phyloP scores from a whole-genome alignment of 2,888 invertebrate species.

The Diarsia mendica region DNA sequence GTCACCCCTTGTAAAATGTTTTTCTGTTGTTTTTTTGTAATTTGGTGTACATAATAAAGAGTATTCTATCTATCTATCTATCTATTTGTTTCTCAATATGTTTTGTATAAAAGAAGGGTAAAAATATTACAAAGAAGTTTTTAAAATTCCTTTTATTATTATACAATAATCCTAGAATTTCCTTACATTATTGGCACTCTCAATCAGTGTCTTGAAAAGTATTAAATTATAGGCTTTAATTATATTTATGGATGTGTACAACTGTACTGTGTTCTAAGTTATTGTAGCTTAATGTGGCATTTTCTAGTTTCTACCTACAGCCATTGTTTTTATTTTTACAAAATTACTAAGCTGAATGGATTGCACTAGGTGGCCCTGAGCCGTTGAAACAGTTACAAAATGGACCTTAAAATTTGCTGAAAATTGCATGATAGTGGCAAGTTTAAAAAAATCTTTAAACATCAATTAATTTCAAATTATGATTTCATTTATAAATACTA shows the following conservation, averaged over 20 bases:
- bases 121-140: background rate
- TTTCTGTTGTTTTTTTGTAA: too few species aligned
- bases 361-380: background rate
- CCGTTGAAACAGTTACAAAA: background rate
- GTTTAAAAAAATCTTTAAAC: background rate
- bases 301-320: background rate
- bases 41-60: too few species aligned
- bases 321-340: background rate
- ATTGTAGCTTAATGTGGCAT: background rate
- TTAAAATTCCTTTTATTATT: too few species aligned
- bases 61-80: too few species aligned
- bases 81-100: too few species aligned
- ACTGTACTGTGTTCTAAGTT: background rate
- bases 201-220: background rate
- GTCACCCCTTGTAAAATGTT: too few species aligned
- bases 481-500: constrained; percentile 93
- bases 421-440: background rate
- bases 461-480: constrained; percentile 1
- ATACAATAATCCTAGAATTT: background rate
- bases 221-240: background rate
- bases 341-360: background rate
- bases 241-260: background rate
- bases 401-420: too few species aligned
- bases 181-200: background rate
- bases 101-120: too few species aligned